phyloP scores from a whole-genome alignment of 2,797 vertebrate genomes.

The Caiman crocodilus region DNA sequence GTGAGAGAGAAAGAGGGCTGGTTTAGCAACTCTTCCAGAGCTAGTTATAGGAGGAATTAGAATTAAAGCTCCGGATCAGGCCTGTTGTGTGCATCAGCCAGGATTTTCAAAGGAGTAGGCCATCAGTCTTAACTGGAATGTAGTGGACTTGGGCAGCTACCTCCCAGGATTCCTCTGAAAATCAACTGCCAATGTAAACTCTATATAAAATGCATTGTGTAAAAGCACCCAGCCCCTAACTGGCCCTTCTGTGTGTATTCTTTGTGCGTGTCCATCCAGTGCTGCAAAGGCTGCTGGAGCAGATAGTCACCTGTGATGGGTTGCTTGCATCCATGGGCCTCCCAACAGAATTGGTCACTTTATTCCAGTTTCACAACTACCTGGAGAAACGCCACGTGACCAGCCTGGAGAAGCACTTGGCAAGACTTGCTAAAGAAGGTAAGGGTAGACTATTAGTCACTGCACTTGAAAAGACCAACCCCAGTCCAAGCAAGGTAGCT shows the following conservation, averaged over 20 bases:
- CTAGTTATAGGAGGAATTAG: background rate
- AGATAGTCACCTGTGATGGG: slow-evolving; percentile 84
- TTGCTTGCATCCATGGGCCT: slow-evolving; percentile 57
- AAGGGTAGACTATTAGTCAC: background rate
- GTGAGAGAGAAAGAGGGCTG: background rate
- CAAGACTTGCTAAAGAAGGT: slow-evolving; percentile 93
- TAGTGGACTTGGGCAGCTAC: background rate
- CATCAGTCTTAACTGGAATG: background rate
- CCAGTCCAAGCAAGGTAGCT: background rate
- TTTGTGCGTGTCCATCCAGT: slow-evolving; percentile 74
- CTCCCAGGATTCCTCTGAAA: background rate
- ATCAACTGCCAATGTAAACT: background rate
- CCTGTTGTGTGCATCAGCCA: background rate
- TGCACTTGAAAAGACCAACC: background rate
- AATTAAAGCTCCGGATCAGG: background rate
- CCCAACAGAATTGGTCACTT: slow-evolving; percentile 78
- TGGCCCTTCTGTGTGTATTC: background rate
- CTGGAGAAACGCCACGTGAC: slow-evolving; percentile 85
- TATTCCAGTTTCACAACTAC: slow-evolving; percentile 92
- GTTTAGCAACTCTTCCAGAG: background rate
- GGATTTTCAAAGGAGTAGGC: background rate
- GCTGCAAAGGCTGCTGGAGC: slow-evolving; percentile 86
- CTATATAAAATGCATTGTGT: fast-evolving
- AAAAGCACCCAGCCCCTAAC: background rate
- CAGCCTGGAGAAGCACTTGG: slow-evolving; percentile 90